Percentiles rank a stretch among this genome's conserved stretches.
These are phyloP conservation scores for Euspilapteryx auroguttella DNA, from an alignment of 2,888 invertebrate genomes.

Conservation along the genomic window DNA sequence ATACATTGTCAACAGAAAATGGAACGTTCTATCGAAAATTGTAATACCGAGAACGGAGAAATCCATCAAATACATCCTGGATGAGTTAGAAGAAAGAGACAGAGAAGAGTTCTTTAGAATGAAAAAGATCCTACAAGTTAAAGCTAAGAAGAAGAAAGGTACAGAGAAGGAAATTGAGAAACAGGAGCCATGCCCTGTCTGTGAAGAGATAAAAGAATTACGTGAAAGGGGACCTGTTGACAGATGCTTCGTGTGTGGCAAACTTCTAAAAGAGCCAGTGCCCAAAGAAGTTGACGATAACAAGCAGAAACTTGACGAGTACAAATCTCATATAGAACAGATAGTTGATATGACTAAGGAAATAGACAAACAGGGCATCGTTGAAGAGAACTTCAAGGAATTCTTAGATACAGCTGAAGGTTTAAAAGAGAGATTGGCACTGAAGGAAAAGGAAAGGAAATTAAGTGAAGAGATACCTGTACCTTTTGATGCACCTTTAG, in stretches of 20 bases:
- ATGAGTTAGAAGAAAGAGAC: slow-evolving; percentile 19
- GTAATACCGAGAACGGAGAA: slow-evolving; percentile 16
- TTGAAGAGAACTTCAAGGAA: slow-evolving; percentile 11
- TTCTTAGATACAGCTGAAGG: slow-evolving; percentile 14
- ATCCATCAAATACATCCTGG: slow-evolving; percentile 16
- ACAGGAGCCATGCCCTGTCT: not conserved
- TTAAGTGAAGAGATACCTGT: not conserved
- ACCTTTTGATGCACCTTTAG: not conserved
- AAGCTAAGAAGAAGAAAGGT: slow-evolving; percentile 10
- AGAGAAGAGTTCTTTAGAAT: slow-evolving; percentile 20
- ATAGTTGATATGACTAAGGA: slow-evolving; percentile 13
- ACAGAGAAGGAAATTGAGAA: not conserved
- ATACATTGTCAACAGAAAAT: slow-evolving; percentile 15
- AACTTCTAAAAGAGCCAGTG: slow-evolving; percentile 5
- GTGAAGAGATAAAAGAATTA: not conserved
- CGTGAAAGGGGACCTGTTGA: too few species aligned
- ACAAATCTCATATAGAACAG: slow-evolving; percentile 12
- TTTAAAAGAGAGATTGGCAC: slow-evolving; percentile 12
- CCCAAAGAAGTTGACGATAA: slow-evolving; percentile 7
- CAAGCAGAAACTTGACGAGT: slow-evolving; percentile 11
- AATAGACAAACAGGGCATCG: slow-evolving; percentile 11
- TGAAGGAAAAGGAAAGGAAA: slow-evolving; percentile 11
- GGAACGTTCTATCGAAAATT: slow-evolving; percentile 18
- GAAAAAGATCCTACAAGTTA: slow-evolving; percentile 12
- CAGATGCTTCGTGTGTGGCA: not conserved